These are phyloP conservation scores for Drosophila littoralis DNA, from an alignment of 1,140 invertebrate genomes.

Conservation along the genomic window DNA sequence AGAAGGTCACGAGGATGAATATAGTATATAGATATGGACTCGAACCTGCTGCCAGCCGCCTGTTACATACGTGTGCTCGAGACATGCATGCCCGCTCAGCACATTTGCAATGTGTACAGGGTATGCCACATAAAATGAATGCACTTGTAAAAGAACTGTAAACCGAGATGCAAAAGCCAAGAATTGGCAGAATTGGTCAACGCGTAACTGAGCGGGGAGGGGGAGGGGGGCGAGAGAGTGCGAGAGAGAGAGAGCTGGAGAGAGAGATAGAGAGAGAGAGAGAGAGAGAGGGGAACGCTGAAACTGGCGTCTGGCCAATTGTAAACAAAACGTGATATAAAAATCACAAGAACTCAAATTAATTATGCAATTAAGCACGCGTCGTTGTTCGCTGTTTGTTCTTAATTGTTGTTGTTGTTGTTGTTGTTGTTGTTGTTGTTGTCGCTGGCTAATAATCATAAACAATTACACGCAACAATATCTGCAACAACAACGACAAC, in stretches of 20 bases:
- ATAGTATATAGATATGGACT: too few species aligned
- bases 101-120: too few species aligned
- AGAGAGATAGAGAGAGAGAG: background rate
- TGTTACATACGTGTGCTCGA: too few species aligned
- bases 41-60: too few species aligned
- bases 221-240: background rate
- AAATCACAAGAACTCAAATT: slow-evolving; percentile 64
- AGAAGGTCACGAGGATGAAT: too few species aligned
- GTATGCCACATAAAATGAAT: slow-evolving; percentile 2
- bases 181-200: slow-evolving; percentile 4
- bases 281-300: background rate
- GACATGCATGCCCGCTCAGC: too few species aligned
- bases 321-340: slow-evolving; percentile 75
- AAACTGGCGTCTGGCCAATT: slow-evolving; percentile 49
- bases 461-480: slow-evolving; percentile 58
- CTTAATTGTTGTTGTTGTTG: background rate
- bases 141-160: slow-evolving; percentile 16
- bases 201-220: slow-evolving; percentile 3
- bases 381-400: slow-evolving; percentile 32
- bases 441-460: slow-evolving; percentile 54
- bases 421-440: slow-evolving; percentile 13
- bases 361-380: slow-evolving; percentile 80
- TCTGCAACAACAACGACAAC: slow-evolving; percentile 16
- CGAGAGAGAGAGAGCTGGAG: background rate
- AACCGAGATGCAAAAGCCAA: slow-evolving; percentile 23